Evolutionary conservation across 2,888 invertebrate genomes (phyloP).

Genomic region (Marronus borbonicus): DNA sequence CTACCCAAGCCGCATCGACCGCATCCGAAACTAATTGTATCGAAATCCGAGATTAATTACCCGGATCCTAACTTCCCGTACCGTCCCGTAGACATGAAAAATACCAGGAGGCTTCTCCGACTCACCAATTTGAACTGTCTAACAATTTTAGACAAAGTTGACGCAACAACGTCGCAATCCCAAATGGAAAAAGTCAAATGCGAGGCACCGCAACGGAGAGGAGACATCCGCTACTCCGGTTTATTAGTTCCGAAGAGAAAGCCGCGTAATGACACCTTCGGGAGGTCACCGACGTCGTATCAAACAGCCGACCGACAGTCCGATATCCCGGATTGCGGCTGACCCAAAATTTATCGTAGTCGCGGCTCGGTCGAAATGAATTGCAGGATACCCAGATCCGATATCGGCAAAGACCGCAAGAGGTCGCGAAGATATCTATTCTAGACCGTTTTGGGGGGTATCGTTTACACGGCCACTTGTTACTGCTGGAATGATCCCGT

Average conservation of each 20-base stretch:
- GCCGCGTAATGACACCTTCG: slow-evolving; percentile 39
- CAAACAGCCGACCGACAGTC: background rate
- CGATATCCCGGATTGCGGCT: slow-evolving; percentile 32
- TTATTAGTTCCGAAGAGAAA: slow-evolving; percentile 32
- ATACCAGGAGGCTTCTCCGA: slow-evolving; percentile 35
- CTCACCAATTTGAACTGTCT: slow-evolving; percentile 22
- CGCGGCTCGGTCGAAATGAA: slow-evolving; percentile 18
- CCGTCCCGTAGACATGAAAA: background rate
- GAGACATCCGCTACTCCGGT: slow-evolving; percentile 12
- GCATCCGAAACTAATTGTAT: slow-evolving; percentile 14
- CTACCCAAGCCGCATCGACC: background rate
- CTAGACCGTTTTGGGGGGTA: slow-evolving; percentile 7
- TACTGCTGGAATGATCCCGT: slow-evolving; percentile 31
- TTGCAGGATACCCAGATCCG: slow-evolving; percentile 37
- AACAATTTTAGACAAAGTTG: background rate
- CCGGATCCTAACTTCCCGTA: slow-evolving; percentile 1
- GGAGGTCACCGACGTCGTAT: background rate
- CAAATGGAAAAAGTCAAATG: no score
- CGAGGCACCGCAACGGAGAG: background rate
- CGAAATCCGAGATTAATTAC: slow-evolving; percentile 30
- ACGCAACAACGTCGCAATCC: background rate
- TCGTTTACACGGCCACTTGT: slow-evolving; percentile 32
- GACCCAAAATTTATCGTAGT: slow-evolving; percentile 38
- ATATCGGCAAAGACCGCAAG: slow-evolving; percentile 15
- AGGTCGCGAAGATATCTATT: slow-evolving; percentile 15